Percentiles rank a stretch among this genome's conserved stretches.
Evolutionary conservation across 2,797 vertebrate genomes (phyloP).

Genomic region (Poecilia gillii): DNA sequence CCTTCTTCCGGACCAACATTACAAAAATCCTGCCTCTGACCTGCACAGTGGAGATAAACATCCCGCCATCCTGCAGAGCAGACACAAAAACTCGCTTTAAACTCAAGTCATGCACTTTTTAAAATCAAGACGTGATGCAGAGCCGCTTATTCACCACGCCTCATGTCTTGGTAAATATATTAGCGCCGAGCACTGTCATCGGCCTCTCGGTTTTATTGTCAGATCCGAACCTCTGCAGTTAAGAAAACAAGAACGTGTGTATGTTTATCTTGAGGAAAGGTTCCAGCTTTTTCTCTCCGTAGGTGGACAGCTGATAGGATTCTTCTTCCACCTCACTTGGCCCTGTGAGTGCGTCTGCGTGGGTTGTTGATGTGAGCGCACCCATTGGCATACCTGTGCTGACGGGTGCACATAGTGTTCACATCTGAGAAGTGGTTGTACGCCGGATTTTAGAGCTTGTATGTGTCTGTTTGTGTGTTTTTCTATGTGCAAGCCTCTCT

Average conservation of each 20-base stretch:
- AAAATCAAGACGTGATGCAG: conserved; percentile 17
- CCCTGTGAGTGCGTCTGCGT: conserved; percentile 45
- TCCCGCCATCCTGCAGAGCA: not conserved
- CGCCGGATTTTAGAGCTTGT: conserved; percentile 23
- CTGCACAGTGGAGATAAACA: not conserved
- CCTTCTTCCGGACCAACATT: not conserved
- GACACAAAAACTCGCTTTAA: not conserved
- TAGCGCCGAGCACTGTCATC: conserved; percentile 44
- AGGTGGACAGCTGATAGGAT: conserved; percentile 63
- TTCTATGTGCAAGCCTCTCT: conserved; percentile 52
- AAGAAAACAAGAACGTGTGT: conserved; percentile 40
- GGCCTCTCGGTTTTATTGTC: conserved; percentile 36
- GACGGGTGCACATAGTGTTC: conserved; percentile 21
- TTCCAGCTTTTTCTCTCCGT: conserved; percentile 47
- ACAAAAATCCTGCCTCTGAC: not conserved
- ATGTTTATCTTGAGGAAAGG: conserved; percentile 14
- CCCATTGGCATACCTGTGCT: conserved; percentile 18
- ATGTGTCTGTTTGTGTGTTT: conserved; percentile 43
- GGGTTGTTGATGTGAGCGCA: conserved; percentile 41
- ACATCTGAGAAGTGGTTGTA: conserved; percentile 50
- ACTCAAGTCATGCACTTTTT: conserved; percentile 4
- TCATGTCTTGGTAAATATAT: conserved; percentile 45
- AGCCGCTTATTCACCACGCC: conserved; percentile 41
- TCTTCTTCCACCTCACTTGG: conserved; percentile 58
- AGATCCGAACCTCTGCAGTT: conserved; percentile 30